Conservation (phyloP, 2,113 vertebrate genomes). For the Lipotes vexillifer region DNA sequence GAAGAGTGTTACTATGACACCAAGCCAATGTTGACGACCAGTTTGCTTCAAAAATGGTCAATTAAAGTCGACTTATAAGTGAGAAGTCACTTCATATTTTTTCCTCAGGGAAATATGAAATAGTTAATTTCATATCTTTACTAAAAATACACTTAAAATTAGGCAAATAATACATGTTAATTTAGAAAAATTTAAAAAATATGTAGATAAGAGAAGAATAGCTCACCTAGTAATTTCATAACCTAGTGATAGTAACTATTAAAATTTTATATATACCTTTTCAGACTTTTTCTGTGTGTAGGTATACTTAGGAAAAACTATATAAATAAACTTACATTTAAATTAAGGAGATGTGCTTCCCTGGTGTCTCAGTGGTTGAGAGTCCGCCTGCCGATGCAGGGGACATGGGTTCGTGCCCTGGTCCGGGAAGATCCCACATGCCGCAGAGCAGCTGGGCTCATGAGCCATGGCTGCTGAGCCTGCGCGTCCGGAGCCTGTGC, state of each 20-base stretch:
- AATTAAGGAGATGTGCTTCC: not conserved
- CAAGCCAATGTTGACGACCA: not conserved
- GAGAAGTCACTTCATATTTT: not conserved
- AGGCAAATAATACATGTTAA: not conserved
- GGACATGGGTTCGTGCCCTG: too few relatives aligned
- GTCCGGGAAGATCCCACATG: too few relatives aligned
- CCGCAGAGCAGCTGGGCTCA: too few relatives aligned
- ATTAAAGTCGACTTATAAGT: conserved; percentile 6
- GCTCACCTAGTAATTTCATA: not conserved
- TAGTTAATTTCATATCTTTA: not conserved
- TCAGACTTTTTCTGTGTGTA: not conserved
- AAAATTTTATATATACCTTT: not conserved
- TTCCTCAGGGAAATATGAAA: not conserved
- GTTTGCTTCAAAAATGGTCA: not conserved
- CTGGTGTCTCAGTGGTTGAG: too few relatives aligned
- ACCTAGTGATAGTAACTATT: not conserved
- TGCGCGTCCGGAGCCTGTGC: too few relatives aligned
- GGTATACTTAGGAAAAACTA: not conserved
- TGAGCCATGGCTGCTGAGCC: too few relatives aligned
- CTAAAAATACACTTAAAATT: conserved; percentile 4
- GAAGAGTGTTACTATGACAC: not conserved
- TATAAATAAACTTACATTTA: not conserved
- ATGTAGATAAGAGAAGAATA: not conserved
- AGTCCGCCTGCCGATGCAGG: too few relatives aligned
- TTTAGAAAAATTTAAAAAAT: not conserved